Evolutionary conservation across 2,888 invertebrate species (phyloP).

Genomic region (Dorcus parallelipipedus): DNA sequence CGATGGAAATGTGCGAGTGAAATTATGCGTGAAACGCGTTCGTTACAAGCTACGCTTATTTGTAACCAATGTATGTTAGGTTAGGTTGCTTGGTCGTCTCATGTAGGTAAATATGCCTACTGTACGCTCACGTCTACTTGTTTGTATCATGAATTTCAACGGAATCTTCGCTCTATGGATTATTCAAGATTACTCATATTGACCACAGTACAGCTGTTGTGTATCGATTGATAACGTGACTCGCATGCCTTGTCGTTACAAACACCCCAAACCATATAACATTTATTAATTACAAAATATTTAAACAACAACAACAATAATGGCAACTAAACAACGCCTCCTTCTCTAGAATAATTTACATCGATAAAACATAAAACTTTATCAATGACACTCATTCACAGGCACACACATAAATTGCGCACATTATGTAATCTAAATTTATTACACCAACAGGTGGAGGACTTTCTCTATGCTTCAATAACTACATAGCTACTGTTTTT

Average conservation of each 20-base stretch:
- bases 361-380: too few species aligned
- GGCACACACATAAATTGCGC: too few species aligned
- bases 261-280: not conserved
- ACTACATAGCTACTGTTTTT: not conserved
- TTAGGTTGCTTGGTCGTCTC: slow-evolving; percentile 9
- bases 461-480: slow-evolving; percentile 1
- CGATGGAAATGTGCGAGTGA: not conserved
- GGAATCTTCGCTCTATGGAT: slow-evolving; percentile 6
- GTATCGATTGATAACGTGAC: slow-evolving; percentile 5
- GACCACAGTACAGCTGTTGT: slow-evolving; percentile 8
- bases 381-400: too few species aligned
- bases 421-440: not conserved
- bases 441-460: slow-evolving; percentile 2
- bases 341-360: too few species aligned
- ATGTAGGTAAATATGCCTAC: slow-evolving; percentile 8
- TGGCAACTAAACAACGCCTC: too few species aligned
- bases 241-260: not conserved
- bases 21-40: not conserved
- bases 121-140: slow-evolving; percentile 2
- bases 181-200: slow-evolving; percentile 6
- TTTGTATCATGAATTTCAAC: slow-evolving; percentile 6
- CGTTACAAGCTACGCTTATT: not conserved
- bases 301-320: too few species aligned
- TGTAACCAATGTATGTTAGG: slow-evolving; percentile 12
- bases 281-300: too few species aligned